Percentiles rank a stretch among this genome's conserved stretches.
These are phyloP conservation scores for Pediacus dermestoides DNA, from an alignment of 2,888 invertebrate genomes.

Conservation along the genomic window DNA sequence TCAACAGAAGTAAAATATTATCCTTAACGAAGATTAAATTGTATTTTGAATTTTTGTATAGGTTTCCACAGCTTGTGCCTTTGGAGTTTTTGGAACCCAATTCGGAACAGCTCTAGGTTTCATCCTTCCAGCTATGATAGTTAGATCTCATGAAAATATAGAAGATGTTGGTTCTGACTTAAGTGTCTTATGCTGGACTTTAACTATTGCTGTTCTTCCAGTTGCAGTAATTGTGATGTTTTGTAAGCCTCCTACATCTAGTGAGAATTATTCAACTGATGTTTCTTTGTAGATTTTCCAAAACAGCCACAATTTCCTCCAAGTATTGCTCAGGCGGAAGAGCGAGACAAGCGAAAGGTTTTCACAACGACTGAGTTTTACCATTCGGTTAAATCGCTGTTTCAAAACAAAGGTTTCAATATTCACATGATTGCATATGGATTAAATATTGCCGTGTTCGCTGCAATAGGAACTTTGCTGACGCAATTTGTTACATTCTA, in stretches of 20 bases:
- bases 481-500: conserved; percentile 79
- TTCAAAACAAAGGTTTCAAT: conserved; percentile 74
- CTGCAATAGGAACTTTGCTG: conserved; percentile 89
- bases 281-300: conserved; percentile 54
- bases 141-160: conserved; percentile 33
- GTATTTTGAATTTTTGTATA: conserved; percentile 12
- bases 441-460: conserved; percentile 90
- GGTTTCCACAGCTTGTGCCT: conserved; percentile 62
- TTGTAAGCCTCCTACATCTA: conserved; percentile 27
- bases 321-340: conserved; percentile 54
- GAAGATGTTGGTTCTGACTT: conserved; percentile 42
- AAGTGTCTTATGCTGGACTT: conserved; percentile 53
- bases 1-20: conserved; percentile 76
- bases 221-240: conserved; percentile 38
- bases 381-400: conserved; percentile 67
- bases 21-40: too few relatives aligned
- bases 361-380: conserved; percentile 55
- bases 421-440: conserved; percentile 81
- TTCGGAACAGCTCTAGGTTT: conserved; percentile 68
- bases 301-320: conserved; percentile 57
- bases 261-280: conserved; percentile 4
- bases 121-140: conserved; percentile 59
- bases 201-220: conserved; percentile 54
- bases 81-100: conserved; percentile 70
- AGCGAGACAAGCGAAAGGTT: conserved; percentile 53